phyloP scores from a whole-genome alignment of 2,113 vertebrate genomes.

The Podocnemis expansa region DNA sequence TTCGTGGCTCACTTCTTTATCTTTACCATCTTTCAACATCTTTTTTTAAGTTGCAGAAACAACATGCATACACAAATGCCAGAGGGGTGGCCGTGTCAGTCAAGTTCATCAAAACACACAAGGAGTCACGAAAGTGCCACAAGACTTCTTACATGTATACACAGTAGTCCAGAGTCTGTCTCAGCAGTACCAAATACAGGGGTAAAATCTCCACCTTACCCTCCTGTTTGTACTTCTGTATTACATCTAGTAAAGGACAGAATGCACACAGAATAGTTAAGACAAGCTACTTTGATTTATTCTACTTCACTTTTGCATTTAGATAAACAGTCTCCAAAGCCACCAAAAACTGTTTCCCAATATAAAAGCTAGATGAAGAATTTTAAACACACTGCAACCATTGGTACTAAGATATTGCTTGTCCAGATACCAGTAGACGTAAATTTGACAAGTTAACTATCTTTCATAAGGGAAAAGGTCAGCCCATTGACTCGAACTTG shows the following conservation, averaged over 20 bases:
- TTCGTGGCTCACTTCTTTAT: neutral
- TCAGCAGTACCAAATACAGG: neutral
- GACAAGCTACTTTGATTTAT: neutral
- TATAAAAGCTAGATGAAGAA: neutral
- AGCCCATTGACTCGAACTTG: neutral
- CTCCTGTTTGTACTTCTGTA: neutral
- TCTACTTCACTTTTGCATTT: too few relatives aligned
- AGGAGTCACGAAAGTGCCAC: too few relatives aligned
- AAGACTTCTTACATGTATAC: neutral
- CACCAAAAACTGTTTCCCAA: neutral
- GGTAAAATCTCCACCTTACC: neutral
- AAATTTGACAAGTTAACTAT: neutral
- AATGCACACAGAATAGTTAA: neutral
- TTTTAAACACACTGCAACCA: neutral
- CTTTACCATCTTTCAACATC: neutral
- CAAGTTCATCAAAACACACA: too few relatives aligned
- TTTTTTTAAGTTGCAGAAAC: neutral
- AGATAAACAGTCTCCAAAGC: neutral
- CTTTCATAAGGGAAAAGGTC: neutral
- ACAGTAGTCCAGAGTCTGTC: too few relatives aligned
- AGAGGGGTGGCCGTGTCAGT: too few relatives aligned
- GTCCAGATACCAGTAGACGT: too few relatives aligned
- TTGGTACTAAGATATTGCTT: neutral
- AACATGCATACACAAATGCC: neutral
- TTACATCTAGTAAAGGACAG: too few relatives aligned